Percentiles rank a stretch among this genome's conserved stretches.
These are phyloP conservation scores for Myotis lucifugus DNA, from an alignment of 2,113 vertebrate species.

Conservation along the genomic window DNA sequence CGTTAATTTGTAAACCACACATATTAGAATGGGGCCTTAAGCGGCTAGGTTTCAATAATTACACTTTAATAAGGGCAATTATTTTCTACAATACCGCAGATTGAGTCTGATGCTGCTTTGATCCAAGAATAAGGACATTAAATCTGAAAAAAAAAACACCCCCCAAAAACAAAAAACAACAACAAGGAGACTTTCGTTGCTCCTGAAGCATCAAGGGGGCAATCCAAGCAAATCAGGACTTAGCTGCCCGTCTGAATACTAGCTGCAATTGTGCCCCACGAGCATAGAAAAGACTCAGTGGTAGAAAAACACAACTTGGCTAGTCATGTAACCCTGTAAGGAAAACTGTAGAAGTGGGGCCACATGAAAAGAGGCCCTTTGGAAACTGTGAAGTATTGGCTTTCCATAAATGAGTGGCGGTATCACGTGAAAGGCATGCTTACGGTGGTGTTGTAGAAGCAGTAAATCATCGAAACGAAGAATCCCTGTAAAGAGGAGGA, in stretches of 20 bases:
- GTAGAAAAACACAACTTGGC: not conserved
- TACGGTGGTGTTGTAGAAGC: conserved; percentile 99
- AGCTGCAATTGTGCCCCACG: not conserved
- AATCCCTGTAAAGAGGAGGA: conserved; percentile 88
- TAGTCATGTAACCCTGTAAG: not conserved
- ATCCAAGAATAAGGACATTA: conserved; percentile 35
- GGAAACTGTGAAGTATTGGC: not conserved
- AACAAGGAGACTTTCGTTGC: not conserved
- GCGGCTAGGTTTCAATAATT: conserved; percentile 19
- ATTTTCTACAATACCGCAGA: conserved; percentile 13
- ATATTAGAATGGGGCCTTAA: conserved; percentile 12
- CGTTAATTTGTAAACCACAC: conserved; percentile 27
- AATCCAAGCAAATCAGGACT: not conserved
- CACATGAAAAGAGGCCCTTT: not conserved
- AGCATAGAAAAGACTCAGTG: not conserved
- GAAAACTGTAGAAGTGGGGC: not conserved
- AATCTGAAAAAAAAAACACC: not conserved
- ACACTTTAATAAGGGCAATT: conserved; percentile 40
- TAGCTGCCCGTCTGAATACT: not conserved
- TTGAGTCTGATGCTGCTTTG: not conserved
- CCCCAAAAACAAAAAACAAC: too few relatives aligned
- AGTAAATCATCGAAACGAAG: conserved; percentile 97
- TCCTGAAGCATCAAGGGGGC: not conserved
- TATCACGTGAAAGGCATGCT: conserved; percentile 46
- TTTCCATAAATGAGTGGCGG: not conserved